Base-by-base conservation (phyloP, 2,888 invertebrate genomes). In the Marronus borbonicus region DNA sequence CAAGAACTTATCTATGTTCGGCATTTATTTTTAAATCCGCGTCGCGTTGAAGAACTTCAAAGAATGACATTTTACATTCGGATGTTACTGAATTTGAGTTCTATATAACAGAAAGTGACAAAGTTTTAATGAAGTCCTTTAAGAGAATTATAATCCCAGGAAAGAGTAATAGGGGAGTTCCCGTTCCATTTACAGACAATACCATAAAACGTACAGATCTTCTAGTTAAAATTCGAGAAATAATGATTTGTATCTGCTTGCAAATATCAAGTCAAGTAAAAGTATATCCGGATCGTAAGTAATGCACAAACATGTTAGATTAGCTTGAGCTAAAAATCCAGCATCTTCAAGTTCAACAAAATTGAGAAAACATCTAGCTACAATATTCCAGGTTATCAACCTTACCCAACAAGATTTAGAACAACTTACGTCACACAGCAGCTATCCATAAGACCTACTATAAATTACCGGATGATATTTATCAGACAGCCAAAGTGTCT, bases 401-500 rank as follows among this genome's bases (percentile, higher is more conserved):
- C 5, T 72, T 24, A 10, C 50, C 0, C 50, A 58, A 28, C 31
- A 72, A 31, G 72, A 72, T 10, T 50, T 50, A n/a, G 50, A 50
- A n/a, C 50, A 50, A 8, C 50, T 50, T 14, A 10, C 7, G 10
- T n/a, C 60, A 55, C 44, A 74, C 7, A 5, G 31, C 31, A 7
- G 58, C 31, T 31, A 74, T 58, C n/a, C 58, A 74, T n/a, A 58
- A 20, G 14, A 14, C 31, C 24, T 74, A 24, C 36, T 74, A 74
- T n/a, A 60, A 60, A 58, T 72, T 84, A 28, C 83, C 83, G 1
- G 80, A 84, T 77, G 82, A 83, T 58, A 55, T 83, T 1, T 81
- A 81, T 31, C 82, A 83, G 76, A 83, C 82, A 0, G 83, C 81
- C 8, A 83, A 83, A 79, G 80, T 83, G 52, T 78, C 80, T 1